Base-by-base conservation (phyloP, 2,797 vertebrate genomes). In the Acrossocheilus wenchowensis region DNA sequence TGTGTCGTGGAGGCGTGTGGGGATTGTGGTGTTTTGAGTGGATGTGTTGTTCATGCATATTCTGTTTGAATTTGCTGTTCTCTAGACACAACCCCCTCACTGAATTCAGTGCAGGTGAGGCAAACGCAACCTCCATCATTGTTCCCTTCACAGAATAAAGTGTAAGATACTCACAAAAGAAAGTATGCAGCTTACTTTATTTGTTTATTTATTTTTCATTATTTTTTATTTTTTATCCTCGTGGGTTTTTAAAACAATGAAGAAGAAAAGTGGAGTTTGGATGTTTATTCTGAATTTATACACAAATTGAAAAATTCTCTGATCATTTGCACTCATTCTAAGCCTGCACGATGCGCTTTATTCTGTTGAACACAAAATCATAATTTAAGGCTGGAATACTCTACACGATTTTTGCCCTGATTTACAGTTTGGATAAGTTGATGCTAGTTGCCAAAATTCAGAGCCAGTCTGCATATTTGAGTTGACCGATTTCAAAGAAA, bases 31-130 rank as follows among this genome's bases (percentile, higher is more conserved):
- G 80, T 88, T 88, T 78, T 88, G 81, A 78, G 82, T 52, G 81
- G 52, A 84, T 86, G 78, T 45, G 68, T 84, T 43, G 26, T 74
- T 88, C 82, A 88, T 89, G 81, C 78, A 89, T 88, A 89, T 89
- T 89, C 81, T 45, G 57, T 84, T 87, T 75, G 69, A 85, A 71
- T 86, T 83, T 86, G 72, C 19, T 2, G 19, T 78, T 83, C 83
- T 84, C 83, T 45, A 83, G 80, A 85, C 34, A 66, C 83, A 83
- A 69, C 83, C 78, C 80, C 34, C 57, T 85, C 79, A 34, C 43
- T 54, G 64, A 79, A 82, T 78, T 81, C 26, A 79, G 43, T 82
- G 64, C 79, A 82, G 54, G 79, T 85, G 77, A 80, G 54, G 75
- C 64, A 77, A 80, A 83, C 66, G 54, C 78, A 84, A 34, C 52